These are phyloP conservation scores for Hypotaenidia philippensis DNA, from an alignment of 2,797 vertebrate genomes.

Conservation along the genomic window DNA sequence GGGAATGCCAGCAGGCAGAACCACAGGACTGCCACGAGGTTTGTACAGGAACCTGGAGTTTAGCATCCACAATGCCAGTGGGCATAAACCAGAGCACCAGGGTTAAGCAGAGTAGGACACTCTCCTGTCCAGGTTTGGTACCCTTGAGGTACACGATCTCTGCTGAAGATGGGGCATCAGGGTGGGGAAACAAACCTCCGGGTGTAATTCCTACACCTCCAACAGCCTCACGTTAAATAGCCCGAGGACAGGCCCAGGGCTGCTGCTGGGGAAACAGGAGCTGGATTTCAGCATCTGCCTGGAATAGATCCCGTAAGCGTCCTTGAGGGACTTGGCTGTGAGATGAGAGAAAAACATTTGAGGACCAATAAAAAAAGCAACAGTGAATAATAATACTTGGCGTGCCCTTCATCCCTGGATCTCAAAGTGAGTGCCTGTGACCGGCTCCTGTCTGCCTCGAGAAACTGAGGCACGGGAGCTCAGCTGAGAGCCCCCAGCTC, in stretches of 20 bases:
- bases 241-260: neutral
- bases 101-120: neutral
- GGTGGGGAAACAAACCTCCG: neutral
- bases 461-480: neutral
- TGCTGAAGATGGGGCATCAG: neutral
- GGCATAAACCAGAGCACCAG: neutral
- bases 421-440: neutral
- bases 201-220: neutral
- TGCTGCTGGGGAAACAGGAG: neutral
- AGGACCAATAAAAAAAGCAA: neutral
- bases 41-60: neutral
- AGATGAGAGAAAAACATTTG: neutral
- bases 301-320: neutral
- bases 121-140: neutral
- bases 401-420: neutral
- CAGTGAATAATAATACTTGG: neutral
- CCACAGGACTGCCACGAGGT: neutral
- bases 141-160: neutral
- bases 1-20: neutral
- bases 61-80: neutral
- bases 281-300: slow-evolving; percentile 42
- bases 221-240: neutral
- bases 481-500: neutral
- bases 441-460: neutral
- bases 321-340: neutral